Evolutionary conservation across 2,113 vertebrate species (phyloP).

Genomic region (Barnardius zonarius): DNA sequence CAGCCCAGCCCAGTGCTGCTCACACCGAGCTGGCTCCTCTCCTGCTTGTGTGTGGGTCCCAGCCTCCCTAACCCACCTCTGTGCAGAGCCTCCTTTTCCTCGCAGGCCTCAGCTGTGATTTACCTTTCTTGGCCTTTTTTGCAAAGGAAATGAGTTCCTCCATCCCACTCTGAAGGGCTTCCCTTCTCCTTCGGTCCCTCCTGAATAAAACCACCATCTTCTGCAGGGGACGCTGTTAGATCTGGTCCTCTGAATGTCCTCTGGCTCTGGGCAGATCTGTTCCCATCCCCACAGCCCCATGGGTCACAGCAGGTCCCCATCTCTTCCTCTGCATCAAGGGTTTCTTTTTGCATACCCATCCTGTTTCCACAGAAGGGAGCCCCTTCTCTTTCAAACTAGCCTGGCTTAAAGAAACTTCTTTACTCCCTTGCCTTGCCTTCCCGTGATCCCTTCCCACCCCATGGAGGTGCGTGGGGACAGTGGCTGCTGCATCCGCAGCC

Average conservation of each 20-base stretch:
- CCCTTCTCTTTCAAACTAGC: neutral
- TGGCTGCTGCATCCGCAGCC: neutral
- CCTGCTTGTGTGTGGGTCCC: rapidly evolving
- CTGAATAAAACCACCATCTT: neutral
- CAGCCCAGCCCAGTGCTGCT: neutral
- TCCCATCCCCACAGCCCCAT: rapidly evolving
- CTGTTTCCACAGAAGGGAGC: neutral
- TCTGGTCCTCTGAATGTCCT: neutral
- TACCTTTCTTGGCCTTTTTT: neutral
- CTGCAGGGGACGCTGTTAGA: neutral
- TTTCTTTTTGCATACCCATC: neutral
- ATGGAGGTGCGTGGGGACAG: rapidly evolving
- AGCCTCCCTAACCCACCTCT: neutral
- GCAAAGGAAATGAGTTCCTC: neutral
- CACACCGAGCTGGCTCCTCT: neutral
- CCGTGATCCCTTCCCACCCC: neutral
- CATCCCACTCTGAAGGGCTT: neutral
- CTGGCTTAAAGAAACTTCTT: neutral
- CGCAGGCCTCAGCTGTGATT: neutral
- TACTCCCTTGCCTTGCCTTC: too few relatives aligned
- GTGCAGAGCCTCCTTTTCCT: neutral
- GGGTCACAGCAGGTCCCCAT: neutral
- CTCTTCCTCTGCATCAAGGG: neutral
- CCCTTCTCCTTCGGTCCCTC: neutral
- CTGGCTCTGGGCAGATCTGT: neutral